These are phyloP conservation scores for Thamnophis sirtalis DNA, from an alignment of 2,113 vertebrate genomes.

Conservation along the genomic window DNA sequence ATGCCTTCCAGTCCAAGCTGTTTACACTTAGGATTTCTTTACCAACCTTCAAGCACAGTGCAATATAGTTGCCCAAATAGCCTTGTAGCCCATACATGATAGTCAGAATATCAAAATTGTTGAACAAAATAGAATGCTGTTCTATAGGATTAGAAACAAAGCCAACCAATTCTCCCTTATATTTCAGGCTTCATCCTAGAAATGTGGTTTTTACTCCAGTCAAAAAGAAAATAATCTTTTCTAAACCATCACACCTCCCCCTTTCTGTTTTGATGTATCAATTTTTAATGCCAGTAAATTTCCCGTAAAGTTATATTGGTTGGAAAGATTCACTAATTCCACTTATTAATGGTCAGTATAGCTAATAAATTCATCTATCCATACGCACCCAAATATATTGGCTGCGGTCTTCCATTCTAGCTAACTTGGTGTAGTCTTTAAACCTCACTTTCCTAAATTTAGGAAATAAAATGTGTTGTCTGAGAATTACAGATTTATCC, in stretches of 20 bases:
- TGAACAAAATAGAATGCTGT: not conserved
- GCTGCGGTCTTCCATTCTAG: not conserved
- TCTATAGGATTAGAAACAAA: not conserved
- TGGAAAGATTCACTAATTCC: not conserved
- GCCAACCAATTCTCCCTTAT: not conserved
- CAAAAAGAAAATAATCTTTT: too few species aligned
- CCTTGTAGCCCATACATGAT: not conserved
- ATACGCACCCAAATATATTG: not conserved
- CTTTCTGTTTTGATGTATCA: not conserved
- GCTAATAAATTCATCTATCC: not conserved
- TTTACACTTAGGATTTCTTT: not conserved
- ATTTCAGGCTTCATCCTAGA: not conserved
- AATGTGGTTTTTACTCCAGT: not conserved
- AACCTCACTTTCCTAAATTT: not conserved
- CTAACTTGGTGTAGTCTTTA: not conserved
- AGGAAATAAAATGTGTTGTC: not conserved
- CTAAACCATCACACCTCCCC: not conserved
- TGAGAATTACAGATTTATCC: not conserved
- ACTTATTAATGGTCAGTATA: not conserved
- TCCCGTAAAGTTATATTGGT: not conserved
- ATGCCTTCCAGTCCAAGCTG: constrained; percentile 55
- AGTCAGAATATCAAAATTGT: not conserved
- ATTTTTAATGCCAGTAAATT: not conserved
- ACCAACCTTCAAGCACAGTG: constrained; percentile 1
- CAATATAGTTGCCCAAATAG: constrained; percentile 15